Evolutionary conservation across 2,113 vertebrate species (phyloP), one percentile per base, ranked within the genome.

Genomic region (Paracanthobrama guichenoti): DNA sequence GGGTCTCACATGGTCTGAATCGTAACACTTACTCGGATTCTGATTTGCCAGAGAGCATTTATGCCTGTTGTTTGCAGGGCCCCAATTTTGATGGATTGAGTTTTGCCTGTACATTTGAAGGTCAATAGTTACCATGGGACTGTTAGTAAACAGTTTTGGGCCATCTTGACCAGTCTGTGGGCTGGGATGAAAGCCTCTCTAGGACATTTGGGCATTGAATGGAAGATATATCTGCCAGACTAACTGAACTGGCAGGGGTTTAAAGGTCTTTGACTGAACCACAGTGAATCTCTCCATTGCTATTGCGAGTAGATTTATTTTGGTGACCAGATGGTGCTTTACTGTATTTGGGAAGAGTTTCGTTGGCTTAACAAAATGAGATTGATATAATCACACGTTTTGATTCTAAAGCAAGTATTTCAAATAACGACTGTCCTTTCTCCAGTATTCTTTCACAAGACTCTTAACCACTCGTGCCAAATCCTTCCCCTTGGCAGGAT

Each of bases 351-450:
- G 46, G 66, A 24, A 71, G 55, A 35, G 79, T 82, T 82, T 42
- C 26, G 16, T 81, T 81, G 79, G 44, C 44, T 81, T 81, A 50
- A 67, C 44, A 50, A 81, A 81, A 67, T 81, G 62, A 81, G 62
- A 67, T 67, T 67, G 46, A 53, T 67, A 67, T 81, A 81, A 81
- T 81, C 79, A 35, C 26, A 11, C 44, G 44, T 53, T 81, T 67
- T 50, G 11, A 67, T 35, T 28, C 79, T 53, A 53, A 53, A 79
- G 35, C 57, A 39, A 44, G 57, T 62, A 79, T 79, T 79, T 79
- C 77, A 26, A 79, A 79, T 60, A 79, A 77, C 3, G 20, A 39
- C 35, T 46, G n/a, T 20, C 77, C 24, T 79, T 79, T 78, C 39
- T 64, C 77, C 59, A 11, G 8, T 62, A 44, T 62, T 79, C 44